phyloP scores from a whole-genome alignment of 2,797 vertebrate species.

The Brachyrhaphis roseni region DNA sequence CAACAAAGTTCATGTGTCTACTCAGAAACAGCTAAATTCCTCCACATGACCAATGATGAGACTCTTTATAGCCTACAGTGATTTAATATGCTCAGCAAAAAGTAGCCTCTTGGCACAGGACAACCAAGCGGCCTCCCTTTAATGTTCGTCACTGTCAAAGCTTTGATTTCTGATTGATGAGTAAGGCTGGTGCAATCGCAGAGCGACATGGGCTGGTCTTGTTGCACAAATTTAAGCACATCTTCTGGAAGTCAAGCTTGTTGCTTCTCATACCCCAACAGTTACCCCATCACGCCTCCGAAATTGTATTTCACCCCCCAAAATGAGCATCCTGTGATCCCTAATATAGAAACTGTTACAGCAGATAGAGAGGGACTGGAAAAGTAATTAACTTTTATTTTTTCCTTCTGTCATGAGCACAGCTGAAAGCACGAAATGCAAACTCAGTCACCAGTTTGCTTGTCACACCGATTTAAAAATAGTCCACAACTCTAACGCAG shows the following conservation, averaged over 20 bases:
- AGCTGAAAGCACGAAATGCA: constrained; percentile 10
- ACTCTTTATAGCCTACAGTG: constrained; percentile 60
- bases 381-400: constrained; percentile 2
- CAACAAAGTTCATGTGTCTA: constrained; percentile 36
- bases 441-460: constrained; percentile 7
- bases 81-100: constrained; percentile 72
- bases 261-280: constrained; percentile 16
- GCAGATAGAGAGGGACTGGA: constrained; percentile 7
- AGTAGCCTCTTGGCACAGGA: constrained; percentile 67
- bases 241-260: constrained; percentile 25
- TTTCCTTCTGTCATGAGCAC: constrained; percentile 4
- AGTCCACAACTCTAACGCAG: background rate
- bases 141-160: constrained; percentile 67
- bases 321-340: constrained; percentile 9
- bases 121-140: constrained; percentile 66
- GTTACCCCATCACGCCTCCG: constrained; percentile 8
- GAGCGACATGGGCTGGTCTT: constrained; percentile 52
- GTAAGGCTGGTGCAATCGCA: constrained; percentile 69
- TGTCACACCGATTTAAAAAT: background rate
- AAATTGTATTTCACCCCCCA: constrained; percentile 19
- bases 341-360: constrained; percentile 17
- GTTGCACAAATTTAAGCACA: constrained; percentile 52
- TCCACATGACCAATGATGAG: constrained; percentile 63
- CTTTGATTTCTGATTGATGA: constrained; percentile 78
- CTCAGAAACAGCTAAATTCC: constrained; percentile 49